Base-by-base conservation (phyloP, 2,888 invertebrate species). In the Leucania comma region DNA sequence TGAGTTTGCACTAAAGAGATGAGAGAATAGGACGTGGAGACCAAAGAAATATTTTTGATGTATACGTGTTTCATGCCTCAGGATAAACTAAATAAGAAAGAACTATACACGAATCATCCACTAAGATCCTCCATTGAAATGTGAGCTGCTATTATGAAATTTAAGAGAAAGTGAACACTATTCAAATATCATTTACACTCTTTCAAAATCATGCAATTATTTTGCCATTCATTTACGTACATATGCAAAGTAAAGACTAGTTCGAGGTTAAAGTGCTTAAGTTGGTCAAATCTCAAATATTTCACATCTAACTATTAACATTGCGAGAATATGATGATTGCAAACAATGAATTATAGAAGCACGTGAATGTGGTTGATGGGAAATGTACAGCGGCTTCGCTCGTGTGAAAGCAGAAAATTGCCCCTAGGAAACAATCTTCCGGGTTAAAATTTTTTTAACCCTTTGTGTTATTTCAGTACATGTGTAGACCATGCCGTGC, bases 251-350 rank as follows among this genome's bases (percentile, higher is more conserved):
- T n/a, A 60, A 63, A 38, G 10, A 68, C 42, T 29, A 46, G 29
- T 53, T 29, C 51, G 26, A 75, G 57, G 38, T 10, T n/a, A 26
- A 32, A 57, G 22, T 54, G 29, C 59, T 48, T 50, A 48, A 42
- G 46, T 61, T 35, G 38, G 20, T 26, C 9, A 50, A 70, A 61
- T 35, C 32, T 57, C 48, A 26, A 76, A 53, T 48, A 65, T 54
- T 70, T 54, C 53, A 59, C 50, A 51, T 38, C 8, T 54, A 26
- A 67, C 48, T 62, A 75, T 54, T 51, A 74, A 26, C 26, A 61
- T 46, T 35, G 54, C 38, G 24, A 56, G 35, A 64, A 24, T 14
- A 22, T 22, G 20, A 26, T 58, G 22, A 63, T 68, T 24, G 63
- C 26, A 22, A 51, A 66, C 60, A 57, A 5, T 10, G 26, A 38